These are phyloP conservation scores for Cryptus armator DNA, from an alignment of 2,888 invertebrate genomes.

Conservation along the genomic window DNA sequence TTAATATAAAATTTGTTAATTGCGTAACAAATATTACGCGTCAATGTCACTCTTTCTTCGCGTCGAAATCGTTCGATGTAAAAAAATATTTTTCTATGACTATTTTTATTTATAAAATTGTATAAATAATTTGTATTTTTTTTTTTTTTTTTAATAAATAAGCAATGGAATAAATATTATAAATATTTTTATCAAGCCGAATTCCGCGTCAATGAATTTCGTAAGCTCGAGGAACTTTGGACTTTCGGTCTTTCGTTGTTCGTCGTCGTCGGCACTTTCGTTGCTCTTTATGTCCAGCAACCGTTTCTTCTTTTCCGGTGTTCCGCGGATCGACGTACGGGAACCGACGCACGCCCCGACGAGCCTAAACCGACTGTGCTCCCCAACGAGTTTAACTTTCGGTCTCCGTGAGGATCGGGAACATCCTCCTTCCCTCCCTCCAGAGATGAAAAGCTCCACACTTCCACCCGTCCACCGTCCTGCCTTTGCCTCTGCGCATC, in stretches of 20 bases:
- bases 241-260: slow-evolving; percentile 67
- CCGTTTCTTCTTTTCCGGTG: slow-evolving; percentile 3
- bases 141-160: slow-evolving; percentile 39
- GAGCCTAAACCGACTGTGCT: slow-evolving; percentile 77
- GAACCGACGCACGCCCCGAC: slow-evolving; percentile 73
- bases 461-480: slow-evolving; percentile 27
- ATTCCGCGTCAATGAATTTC: slow-evolving; percentile 29
- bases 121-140: slow-evolving; percentile 18
- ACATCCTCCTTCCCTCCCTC: slow-evolving; percentile 50
- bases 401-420: slow-evolving; percentile 57
- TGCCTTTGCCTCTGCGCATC: slow-evolving; percentile 52
- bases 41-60: slow-evolving; percentile 36
- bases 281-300: slow-evolving; percentile 58
- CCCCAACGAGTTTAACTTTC: slow-evolving; percentile 58
- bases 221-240: slow-evolving; percentile 50
- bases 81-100: slow-evolving; percentile 52
- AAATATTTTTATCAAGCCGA: slow-evolving; percentile 29
- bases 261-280: slow-evolving; percentile 66
- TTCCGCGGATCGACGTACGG: slow-evolving; percentile 51
- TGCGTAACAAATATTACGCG: not conserved
- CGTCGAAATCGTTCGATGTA: slow-evolving; percentile 24
- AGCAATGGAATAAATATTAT: slow-evolving; percentile 48
- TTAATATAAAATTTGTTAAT: no score
- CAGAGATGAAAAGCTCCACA: slow-evolving; percentile 60
- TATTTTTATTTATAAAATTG: slow-evolving; percentile 12